Evolutionary conservation across 2,113 vertebrate species (phyloP).

Genomic region (Malurus cyaneus): DNA sequence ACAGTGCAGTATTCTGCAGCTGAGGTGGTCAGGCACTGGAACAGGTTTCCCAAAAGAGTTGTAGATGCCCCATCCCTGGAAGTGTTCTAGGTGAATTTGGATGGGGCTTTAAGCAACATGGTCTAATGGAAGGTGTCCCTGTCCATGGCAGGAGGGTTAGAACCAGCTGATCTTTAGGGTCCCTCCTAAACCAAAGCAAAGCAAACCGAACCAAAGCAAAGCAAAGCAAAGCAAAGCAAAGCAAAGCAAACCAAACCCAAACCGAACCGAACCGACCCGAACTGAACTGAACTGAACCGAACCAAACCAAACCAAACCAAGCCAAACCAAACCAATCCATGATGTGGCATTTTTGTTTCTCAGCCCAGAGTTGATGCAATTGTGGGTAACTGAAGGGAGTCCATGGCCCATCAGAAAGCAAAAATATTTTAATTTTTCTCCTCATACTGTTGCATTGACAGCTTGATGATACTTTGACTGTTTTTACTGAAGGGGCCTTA

Average conservation of each 20-base stretch:
- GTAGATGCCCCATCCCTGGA: neutral
- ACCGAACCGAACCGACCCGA: neutral
- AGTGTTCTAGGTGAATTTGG: neutral
- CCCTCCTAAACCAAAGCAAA: neutral
- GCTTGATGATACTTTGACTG: neutral
- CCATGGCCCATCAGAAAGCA: neutral
- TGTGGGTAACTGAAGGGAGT: neutral
- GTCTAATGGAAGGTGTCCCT: too few species aligned
- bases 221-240: neutral
- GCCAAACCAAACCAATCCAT: neutral
- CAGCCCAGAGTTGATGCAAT: neutral
- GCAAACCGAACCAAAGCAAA: neutral
- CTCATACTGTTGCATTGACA: rapidly evolving
- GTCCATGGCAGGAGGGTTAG: neutral
- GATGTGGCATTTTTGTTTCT: neutral
- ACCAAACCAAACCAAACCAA: neutral
- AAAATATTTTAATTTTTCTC: neutral
- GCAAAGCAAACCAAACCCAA: neutral
- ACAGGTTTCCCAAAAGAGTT: neutral
- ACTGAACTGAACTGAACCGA: neutral
- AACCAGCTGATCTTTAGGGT: neutral
- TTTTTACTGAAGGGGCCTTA: neutral
- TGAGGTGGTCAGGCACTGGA: neutral
- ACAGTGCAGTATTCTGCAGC: neutral
- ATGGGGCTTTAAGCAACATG: neutral